phyloP scores from a whole-genome alignment of 2,888 invertebrate species.

The Pandemis corylana region DNA sequence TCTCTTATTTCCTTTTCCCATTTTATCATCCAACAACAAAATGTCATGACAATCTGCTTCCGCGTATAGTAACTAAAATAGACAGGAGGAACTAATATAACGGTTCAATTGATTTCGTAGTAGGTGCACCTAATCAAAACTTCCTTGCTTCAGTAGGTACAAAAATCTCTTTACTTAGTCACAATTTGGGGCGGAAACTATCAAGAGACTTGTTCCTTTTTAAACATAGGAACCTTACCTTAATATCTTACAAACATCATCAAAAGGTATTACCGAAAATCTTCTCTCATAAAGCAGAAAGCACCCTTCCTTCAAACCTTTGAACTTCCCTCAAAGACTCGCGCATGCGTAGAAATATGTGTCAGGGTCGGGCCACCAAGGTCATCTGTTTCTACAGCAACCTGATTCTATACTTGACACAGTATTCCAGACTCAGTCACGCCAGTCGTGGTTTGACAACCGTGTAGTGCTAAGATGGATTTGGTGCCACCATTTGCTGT shows the following conservation, averaged over 20 bases:
- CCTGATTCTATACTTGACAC: conserved; percentile 55
- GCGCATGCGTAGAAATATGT: conserved; percentile 74
- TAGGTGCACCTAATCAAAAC: no score
- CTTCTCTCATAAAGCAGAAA: conserved; percentile 11
- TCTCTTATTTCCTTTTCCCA: no score
- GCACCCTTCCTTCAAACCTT: conserved; percentile 13
- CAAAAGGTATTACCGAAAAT: not conserved
- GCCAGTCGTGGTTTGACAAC: conserved; percentile 43
- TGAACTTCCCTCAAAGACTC: conserved; percentile 39
- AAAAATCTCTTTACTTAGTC: no score
- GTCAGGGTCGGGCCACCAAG: conserved; percentile 80
- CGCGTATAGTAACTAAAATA: no score
- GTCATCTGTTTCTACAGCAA: conserved; percentile 70
- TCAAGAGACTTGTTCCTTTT: no score
- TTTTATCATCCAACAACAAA: no score
- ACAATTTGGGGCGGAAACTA: no score
- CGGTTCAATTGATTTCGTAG: no score
- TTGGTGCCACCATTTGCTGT: conserved; percentile 60
- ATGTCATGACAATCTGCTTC: no score
- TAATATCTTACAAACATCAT: not conserved
- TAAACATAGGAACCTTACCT: no score
- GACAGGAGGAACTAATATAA: no score
- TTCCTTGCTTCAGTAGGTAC: no score
- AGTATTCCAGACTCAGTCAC: conserved; percentile 44
- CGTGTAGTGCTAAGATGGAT: conserved; percentile 56